Evolutionary conservation across 2,888 invertebrate species (phyloP), one percentile per base, ranked within the genome.

Genomic region (Temnothorax rugatulus): DNA sequence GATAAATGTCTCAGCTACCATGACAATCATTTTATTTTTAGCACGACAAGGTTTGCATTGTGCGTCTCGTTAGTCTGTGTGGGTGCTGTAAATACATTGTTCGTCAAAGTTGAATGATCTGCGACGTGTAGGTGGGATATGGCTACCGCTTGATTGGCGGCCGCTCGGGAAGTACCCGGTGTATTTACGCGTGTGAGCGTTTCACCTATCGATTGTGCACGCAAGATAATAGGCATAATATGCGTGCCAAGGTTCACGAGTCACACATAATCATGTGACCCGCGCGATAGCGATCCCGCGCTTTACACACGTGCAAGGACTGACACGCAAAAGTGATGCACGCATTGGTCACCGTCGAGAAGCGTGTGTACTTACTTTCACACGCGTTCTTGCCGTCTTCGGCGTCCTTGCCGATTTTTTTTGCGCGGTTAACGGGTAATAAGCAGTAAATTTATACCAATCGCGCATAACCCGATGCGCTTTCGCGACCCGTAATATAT

Each of bases 161-260:
- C 84, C 83, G 71, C 69, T 59, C 41, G 81, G 38, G 87, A 88
- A 88, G 41, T 71, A 63, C 57, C 75, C 66, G 68, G 61, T 9
- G 83, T 63, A 61, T 71, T 85, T 74, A 83, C 85, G 69, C 84
- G 86, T 85, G 86, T 61, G 83, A 85, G 82, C 73, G 84, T 88
- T 86, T 82, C 59, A 57, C 66, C 86, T 66, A 85, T 85, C 86
- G 86, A 85, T 87, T 85, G 86, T 86, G 47, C 82, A n/a, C 34
- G 54, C 61, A 38, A 76, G 79, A 85, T 88, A 90, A 90, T 84
- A 77, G 77, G 81, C 83, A 83, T 84, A 77, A 83, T 89, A 91
- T 90, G 88, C 92, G 90, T 92, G 92, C 90, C 92, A 92, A 92
- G 92, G 91, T 91, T 92, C 90, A 83, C 90, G 85, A 91, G 91